Conservation (phyloP, 2,888 invertebrate genomes). For the Nesidiocoris tenuis region DNA sequence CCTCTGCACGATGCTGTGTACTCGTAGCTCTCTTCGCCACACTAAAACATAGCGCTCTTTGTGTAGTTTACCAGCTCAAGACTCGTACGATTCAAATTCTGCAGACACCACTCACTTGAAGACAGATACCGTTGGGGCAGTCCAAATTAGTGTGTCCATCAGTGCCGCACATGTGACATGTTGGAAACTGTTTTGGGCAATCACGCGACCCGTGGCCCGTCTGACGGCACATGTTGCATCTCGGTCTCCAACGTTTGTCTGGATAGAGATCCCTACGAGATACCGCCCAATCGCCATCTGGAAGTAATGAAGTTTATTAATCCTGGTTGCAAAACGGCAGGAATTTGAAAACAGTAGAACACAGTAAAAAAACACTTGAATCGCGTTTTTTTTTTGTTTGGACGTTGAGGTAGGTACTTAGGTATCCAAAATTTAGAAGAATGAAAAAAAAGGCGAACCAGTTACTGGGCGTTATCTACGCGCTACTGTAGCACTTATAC, state of each 20-base stretch:
- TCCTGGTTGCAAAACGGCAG: too few relatives aligned
- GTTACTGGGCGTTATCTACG: too few relatives aligned
- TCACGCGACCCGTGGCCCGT: constrained; percentile 26
- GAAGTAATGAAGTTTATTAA: neutral
- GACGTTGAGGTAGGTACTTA: too few relatives aligned
- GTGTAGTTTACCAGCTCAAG: neutral
- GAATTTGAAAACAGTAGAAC: too few relatives aligned
- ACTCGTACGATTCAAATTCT: neutral
- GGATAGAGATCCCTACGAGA: constrained; percentile 17
- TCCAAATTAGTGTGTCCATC: constrained; percentile 35
- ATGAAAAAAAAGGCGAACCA: too few relatives aligned
- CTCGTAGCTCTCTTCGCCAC: constrained; percentile 17
- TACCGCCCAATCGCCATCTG: neutral
- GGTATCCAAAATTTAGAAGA: too few relatives aligned
- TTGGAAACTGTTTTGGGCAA: constrained; percentile 40
- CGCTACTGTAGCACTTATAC: too few relatives aligned
- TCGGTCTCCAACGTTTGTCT: constrained; percentile 2
- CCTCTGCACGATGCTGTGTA: constrained; percentile 17
- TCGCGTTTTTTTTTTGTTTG: too few relatives aligned
- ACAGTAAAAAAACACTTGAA: too few relatives aligned
- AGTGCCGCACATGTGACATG: constrained; percentile 43
- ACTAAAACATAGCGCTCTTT: constrained; percentile 23
- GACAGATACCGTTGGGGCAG: constrained; percentile 43
- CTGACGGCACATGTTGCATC: constrained; percentile 42
- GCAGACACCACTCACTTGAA: constrained; percentile 37